Evolutionary conservation across 2,888 invertebrate genomes (phyloP), one percentile per base, ranked within the genome.

Genomic region (Chymomyza caudatula): DNA sequence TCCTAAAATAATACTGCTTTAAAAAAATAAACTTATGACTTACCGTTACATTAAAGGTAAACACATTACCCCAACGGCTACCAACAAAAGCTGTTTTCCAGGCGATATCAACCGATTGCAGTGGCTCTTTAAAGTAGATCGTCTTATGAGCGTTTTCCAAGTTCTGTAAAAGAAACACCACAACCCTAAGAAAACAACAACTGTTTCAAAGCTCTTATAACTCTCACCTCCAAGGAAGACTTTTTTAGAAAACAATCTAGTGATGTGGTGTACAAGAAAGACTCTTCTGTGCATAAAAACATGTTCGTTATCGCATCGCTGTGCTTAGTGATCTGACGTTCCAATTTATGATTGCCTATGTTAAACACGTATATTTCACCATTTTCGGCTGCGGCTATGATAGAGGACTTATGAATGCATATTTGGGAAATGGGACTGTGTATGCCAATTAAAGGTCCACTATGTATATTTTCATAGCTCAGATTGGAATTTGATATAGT

Each of bases 21-120:
- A n/a, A 25, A 25, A 25, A 25, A 25, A 25, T 25, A 25, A 25
- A 25, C 25, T 25, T 37, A 37, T 37, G 2, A 78, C 88, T 88
- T 89, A 95, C 95, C 92, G 93, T 92, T 78, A 93, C 92, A 78
- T 94, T 92, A 88, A 93, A 95, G 71, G 94, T 93, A 56, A 94
- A 92, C 13, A 96, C 92, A 75, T 93, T 93, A 17, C 96, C 95
- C 74, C 93, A 93, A 73, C 93, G 92, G 0, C 95, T 94, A 49
- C 95, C 95, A 37, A 95, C 92, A 81, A 93, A 96, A 43, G 95
- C 92, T 4, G 92, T 92, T 71, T 93, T 93, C 95, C 95, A 95
- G 1, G 93, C 92, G 25, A 93, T 91, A 74, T 95, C 95, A 92
- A 95, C 94, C 17, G 95, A 94, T 84, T 95, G 95, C 69, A 95